Conservation (phyloP, 2,888 invertebrate species). For the Theodoxus fluviatilis region DNA sequence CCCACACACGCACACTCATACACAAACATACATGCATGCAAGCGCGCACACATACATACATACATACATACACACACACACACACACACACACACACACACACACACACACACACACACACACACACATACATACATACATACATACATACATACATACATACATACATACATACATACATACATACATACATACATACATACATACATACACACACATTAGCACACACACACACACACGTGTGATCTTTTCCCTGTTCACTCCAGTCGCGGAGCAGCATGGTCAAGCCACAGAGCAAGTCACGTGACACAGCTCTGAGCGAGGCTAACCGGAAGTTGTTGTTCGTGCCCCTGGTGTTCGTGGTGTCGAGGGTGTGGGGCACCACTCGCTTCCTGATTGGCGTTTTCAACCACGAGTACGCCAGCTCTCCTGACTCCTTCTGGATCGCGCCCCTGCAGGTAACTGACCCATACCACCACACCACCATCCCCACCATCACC, state of each 20-base stretch:
- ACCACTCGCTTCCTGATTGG: constrained; percentile 54
- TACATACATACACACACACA: too few species aligned
- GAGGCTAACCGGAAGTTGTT: constrained; percentile 52
- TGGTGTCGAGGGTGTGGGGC: constrained; percentile 54
- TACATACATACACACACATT: too few species aligned
- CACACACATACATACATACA: too few species aligned
- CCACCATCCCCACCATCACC: too few species aligned
- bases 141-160: too few species aligned
- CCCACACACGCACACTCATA: too few species aligned
- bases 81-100: too few species aligned
- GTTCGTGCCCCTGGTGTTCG: constrained; percentile 56
- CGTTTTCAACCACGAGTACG: constrained; percentile 40
- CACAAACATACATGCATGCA: too few species aligned
- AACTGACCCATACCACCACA: background rate
- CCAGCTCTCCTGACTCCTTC: constrained; percentile 39
- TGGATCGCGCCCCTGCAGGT: constrained; percentile 56
- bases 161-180: too few species aligned
- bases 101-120: too few species aligned
- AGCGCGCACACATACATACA: too few species aligned
- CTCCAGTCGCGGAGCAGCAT: constrained; percentile 24
- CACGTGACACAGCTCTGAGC: constrained; percentile 30
- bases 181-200: too few species aligned
- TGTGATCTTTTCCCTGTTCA: background rate
- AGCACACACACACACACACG: background rate
- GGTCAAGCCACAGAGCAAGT: constrained; percentile 24